phyloP scores from a whole-genome alignment of 1,140 invertebrate genomes.

The Geopemphigus sp. region DNA sequence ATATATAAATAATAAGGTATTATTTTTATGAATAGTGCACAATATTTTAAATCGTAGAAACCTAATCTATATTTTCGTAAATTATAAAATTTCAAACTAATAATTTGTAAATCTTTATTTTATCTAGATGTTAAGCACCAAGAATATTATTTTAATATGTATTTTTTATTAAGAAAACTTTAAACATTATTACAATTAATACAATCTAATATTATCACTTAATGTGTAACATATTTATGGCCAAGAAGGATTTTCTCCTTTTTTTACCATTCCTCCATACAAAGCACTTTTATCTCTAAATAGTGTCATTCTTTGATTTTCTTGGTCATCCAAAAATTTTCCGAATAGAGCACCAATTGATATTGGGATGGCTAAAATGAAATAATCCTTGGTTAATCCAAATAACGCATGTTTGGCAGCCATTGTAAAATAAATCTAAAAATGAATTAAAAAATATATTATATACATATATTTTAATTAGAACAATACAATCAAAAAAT shows the following conservation, averaged over 20 bases:
- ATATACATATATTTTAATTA: no score
- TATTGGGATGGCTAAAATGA: background rate
- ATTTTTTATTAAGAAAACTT: background rate
- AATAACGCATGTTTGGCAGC: slow-evolving; percentile 42
- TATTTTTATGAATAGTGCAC: no score
- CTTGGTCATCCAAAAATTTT: slow-evolving; percentile 64
- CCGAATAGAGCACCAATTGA: slow-evolving; percentile 62
- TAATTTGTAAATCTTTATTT: background rate
- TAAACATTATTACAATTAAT: background rate
- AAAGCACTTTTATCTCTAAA: slow-evolving; percentile 76
- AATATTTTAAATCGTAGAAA: no score
- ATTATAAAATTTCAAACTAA: background rate
- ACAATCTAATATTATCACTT: slow-evolving; percentile 9
- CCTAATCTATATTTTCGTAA: no score
- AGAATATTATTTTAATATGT: background rate
- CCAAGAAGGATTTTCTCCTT: slow-evolving; percentile 71
- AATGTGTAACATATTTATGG: slow-evolving; percentile 54
- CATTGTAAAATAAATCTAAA: slow-evolving; percentile 5
- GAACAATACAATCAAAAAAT: no score
- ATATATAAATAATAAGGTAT: no score
- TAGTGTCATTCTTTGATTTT: slow-evolving; percentile 66
- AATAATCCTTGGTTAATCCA: slow-evolving; percentile 41
- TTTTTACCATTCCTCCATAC: slow-evolving; percentile 65
- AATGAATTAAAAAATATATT: no score
- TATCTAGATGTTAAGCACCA: background rate